Base-by-base conservation (phyloP, 2,797 vertebrate species). In the Gobio occitaniae region DNA sequence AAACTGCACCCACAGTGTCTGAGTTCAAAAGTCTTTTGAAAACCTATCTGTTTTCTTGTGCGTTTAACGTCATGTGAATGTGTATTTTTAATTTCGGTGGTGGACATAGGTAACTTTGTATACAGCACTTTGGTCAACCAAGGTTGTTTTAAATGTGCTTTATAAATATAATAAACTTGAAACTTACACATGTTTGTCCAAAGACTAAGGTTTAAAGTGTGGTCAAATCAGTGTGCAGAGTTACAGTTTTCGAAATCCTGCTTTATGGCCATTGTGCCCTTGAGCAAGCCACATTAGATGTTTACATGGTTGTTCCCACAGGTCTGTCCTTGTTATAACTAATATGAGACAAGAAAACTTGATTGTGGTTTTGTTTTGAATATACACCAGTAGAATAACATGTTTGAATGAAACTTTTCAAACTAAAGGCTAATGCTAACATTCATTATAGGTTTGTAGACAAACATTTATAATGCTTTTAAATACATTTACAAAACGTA, bases 341-440 rank as follows among this genome's bases (percentile, higher is more conserved):
- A 32, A 69, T 54, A 52, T 80, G 32, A 80, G 12, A 54, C 3
- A 54, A 32, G 15, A 32, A 41, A 59, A 36, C 44, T 50, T 47
- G 44, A 66, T 66, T 79, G 21, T 66, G 16, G 6, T 36, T 79
- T 71, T 71, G 69, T 21, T 79, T n/a, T 11, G 77, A 29, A 81
- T 21, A 61, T 36, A 19, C 16, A 41, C 48, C 79, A 70, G 29
- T 59, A 59, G 12, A 77, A 48, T 41, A 38, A 4, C 54, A 72
- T 32, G 25, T 61, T 41, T 41, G 6, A 77, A 59, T 41, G n/a
- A 56, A 76, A 76, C 25, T 19, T 72, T 72, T 32, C 52, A 9
- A 74, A 17, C 10, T 76, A 12, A 75, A 36, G 17, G 4, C 32
- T 41, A 10, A 75, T 75, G 6, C 50, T 54, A 38, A 59, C 10